Evolutionary conservation across 1,140 invertebrate species (phyloP).

Genomic region (Maniola jurtina): DNA sequence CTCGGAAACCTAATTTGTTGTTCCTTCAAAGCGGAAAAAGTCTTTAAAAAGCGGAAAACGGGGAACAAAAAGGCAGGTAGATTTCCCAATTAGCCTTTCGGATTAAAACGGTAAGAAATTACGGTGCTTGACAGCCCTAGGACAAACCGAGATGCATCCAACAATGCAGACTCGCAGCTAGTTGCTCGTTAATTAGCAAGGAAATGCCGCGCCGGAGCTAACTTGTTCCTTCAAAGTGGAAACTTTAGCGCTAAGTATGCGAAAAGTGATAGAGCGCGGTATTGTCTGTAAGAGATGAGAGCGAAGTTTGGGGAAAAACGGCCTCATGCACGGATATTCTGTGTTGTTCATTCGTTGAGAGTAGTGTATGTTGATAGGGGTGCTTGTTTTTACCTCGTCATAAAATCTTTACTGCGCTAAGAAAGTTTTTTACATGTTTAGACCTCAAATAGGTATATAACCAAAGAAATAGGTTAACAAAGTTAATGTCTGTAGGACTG

Average conservation of each 20-base stretch:
- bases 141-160: conserved; percentile 28
- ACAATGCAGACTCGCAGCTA: conserved; percentile 29
- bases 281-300: conserved; percentile 23
- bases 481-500: too few relatives aligned
- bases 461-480: too few relatives aligned
- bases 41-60: too few relatives aligned
- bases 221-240: conserved; percentile 32
- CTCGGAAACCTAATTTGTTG: too few relatives aligned
- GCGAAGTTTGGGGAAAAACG: conserved; percentile 1
- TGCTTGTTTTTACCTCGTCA: neutral
- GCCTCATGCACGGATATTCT: conserved; percentile 2
- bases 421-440: too few relatives aligned
- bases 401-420: neutral
- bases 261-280: conserved; percentile 32
- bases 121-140: conserved; percentile 12
- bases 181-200: conserved; percentile 35
- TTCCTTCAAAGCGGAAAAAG: too few relatives aligned
- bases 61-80: neutral
- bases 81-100: neutral
- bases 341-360: neutral
- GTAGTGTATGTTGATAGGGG: neutral
- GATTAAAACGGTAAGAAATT: neutral
- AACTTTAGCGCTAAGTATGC: conserved; percentile 32
- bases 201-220: conserved; percentile 29
- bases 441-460: too few relatives aligned